Conservation (phyloP, 2,888 invertebrate genomes). For the Leptinotarsa peninsularis region DNA sequence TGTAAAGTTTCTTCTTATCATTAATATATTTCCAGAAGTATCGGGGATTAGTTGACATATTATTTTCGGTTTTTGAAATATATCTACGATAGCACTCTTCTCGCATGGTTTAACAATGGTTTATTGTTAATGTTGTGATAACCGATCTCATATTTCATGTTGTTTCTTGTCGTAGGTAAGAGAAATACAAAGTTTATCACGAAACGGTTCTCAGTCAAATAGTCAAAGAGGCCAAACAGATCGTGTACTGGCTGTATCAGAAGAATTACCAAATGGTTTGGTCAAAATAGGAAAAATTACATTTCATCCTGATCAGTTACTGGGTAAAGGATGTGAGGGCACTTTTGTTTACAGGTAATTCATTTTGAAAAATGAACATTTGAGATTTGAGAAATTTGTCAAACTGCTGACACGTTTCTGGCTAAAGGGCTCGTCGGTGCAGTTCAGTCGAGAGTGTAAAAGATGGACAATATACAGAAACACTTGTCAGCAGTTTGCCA, state of each 20-base stretch:
- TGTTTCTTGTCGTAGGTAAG: conserved; percentile 66
- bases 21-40: no score
- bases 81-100: no score
- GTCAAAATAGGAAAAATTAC: conserved; percentile 88
- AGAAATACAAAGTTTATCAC: conserved; percentile 77
- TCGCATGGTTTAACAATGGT: no score
- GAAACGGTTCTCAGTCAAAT: conserved; percentile 63
- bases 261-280: conserved; percentile 75
- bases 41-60: no score
- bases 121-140: not conserved
- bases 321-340: conserved; percentile 98
- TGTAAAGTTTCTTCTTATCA: no score
- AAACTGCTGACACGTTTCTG: no score
- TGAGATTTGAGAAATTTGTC: no score
- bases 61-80: no score
- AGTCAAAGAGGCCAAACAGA: conserved; percentile 58
- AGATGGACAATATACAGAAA: no score
- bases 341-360: conserved; percentile 93
- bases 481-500: no score
- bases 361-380: not conserved
- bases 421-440: no score
- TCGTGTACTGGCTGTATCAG: conserved; percentile 70
- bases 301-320: conserved; percentile 84
- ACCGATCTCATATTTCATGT: not conserved
- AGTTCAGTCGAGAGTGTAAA: no score